Evolutionary conservation across 1,140 invertebrate genomes (phyloP).

Genomic region (Drosophila kanapiae): DNA sequence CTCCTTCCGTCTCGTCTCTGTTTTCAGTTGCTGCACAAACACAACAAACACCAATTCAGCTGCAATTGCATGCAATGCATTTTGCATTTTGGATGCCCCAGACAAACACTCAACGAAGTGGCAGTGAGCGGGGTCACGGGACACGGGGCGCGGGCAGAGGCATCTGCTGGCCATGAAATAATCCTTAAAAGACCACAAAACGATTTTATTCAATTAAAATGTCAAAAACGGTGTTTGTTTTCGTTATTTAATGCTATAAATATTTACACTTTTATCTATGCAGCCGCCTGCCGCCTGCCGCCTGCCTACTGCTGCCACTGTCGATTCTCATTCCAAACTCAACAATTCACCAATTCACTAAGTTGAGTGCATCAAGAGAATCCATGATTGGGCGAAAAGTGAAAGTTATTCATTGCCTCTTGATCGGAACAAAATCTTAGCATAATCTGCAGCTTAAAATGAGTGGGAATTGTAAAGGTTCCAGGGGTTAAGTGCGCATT

Average conservation of each 20-base stretch:
- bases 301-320: not conserved
- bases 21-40: conserved; percentile 63
- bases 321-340: conserved; percentile 1
- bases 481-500: not conserved
- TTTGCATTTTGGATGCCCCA: conserved; percentile 56
- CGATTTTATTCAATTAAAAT: conserved; percentile 84
- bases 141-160: not conserved
- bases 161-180: conserved; percentile 77
- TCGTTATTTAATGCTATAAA: conserved; percentile 80
- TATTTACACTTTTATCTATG: conserved; percentile 71
- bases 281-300: conserved; percentile 1
- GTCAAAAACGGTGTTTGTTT: conserved; percentile 81
- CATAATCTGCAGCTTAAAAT: conserved; percentile 1
- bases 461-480: conserved; percentile 9
- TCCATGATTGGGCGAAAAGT: conserved; percentile 17
- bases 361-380: conserved; percentile 24
- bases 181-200: conserved; percentile 83
- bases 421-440: conserved; percentile 5
- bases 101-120: conserved; percentile 53
- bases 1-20: conserved; percentile 1
- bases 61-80: conserved; percentile 62
- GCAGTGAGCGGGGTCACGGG: not conserved
- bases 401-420: conserved; percentile 14
- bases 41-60: conserved; percentile 62
- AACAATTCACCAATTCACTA: conserved; percentile 9